Conservation (phyloP, 2,888 invertebrate species). For the Eristalis tenax region DNA sequence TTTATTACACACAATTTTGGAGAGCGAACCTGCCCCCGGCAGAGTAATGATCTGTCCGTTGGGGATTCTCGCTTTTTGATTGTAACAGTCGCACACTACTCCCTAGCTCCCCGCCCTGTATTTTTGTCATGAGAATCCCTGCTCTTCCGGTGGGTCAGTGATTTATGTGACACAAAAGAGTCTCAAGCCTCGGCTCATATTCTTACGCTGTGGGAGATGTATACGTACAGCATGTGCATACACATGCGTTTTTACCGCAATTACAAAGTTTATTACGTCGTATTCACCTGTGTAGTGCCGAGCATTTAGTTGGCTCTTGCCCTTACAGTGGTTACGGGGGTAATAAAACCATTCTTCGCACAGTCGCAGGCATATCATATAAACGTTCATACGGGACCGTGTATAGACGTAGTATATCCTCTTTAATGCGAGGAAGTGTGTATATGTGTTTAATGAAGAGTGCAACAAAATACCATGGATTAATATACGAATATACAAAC, state of each 20-base stretch:
- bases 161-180: slow-evolving; percentile 39
- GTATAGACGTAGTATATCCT: neutral
- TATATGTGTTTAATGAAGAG: too few relatives aligned
- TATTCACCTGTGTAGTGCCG: slow-evolving; percentile 36
- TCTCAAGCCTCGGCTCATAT: slow-evolving; percentile 32
- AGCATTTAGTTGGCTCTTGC: neutral
- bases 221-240: neutral
- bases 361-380: neutral
- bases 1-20: slow-evolving; percentile 36
- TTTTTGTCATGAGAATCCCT: neutral
- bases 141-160: slow-evolving; percentile 30
- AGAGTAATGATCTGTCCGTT: neutral
- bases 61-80: slow-evolving; percentile 9
- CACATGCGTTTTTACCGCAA: slow-evolving; percentile 28
- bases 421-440: neutral
- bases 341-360: slow-evolving; percentile 10
- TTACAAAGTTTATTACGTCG: slow-evolving; percentile 48
- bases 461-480: too few relatives aligned
- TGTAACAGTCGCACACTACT: neutral
- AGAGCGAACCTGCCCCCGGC: neutral
- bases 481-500: too few relatives aligned
- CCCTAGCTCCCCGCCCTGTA: too few relatives aligned
- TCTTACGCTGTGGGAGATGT: neutral
- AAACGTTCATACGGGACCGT: too few relatives aligned
- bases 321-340: slow-evolving; percentile 15